Conservation (phyloP, 2,797 vertebrate species). For the Dicrostonyx torquatus region DNA sequence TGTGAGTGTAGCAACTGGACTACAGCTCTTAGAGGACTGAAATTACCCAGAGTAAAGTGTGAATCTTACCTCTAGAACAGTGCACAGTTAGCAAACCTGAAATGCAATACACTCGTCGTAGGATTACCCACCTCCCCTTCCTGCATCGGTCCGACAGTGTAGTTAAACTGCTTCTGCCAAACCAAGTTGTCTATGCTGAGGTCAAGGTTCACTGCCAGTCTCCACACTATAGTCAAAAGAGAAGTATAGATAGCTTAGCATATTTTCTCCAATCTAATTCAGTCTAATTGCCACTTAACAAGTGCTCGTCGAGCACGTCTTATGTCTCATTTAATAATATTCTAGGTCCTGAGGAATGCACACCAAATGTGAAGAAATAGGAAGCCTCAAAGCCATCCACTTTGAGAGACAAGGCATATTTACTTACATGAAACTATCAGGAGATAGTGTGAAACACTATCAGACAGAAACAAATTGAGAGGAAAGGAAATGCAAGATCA, state of each 20-base stretch:
- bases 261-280: background rate
- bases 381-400: background rate
- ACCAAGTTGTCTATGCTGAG: background rate
- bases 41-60: background rate
- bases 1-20: slow-evolving; percentile 16
- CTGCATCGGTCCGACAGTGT: background rate
- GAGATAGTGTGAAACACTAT: slow-evolving; percentile 35
- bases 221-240: background rate
- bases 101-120: background rate
- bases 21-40: background rate
- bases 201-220: background rate
- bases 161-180: background rate
- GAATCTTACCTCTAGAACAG: background rate
- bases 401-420: slow-evolving; percentile 45
- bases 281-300: background rate
- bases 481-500: slow-evolving; percentile 62
- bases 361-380: background rate
- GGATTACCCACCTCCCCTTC: background rate
- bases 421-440: slow-evolving; percentile 46
- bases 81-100: background rate
- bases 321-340: background rate
- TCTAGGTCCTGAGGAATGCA: background rate
- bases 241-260: background rate
- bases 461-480: slow-evolving; percentile 58
- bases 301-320: background rate